Evolutionary conservation across 2,113 vertebrate species (phyloP), one percentile per base, ranked within the genome.

Genomic region (Lipotes vexillifer): DNA sequence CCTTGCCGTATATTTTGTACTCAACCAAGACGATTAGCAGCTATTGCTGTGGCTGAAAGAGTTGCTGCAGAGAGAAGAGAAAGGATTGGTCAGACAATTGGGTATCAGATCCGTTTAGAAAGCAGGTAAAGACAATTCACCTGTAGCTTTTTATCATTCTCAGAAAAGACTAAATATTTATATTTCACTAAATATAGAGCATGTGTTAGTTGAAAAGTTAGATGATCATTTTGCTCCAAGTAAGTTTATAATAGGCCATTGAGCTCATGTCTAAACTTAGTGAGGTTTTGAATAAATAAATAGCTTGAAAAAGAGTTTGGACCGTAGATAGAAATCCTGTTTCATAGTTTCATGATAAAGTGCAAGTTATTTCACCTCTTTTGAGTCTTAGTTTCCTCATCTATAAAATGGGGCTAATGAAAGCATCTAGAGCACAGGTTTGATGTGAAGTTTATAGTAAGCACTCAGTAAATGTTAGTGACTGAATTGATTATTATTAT

Each of bases 1-100:
- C 99, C 99, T 3, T 99, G 99, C 97, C 99, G 99, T 93, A 99
- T 99, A 98, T 99, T 99, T 97, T 99, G 99, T 98, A 99, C 99
- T 49, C 99, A 99, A 88, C 99, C 99, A 87, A 98, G 99, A 97
- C 99, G 99, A 36, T 98, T 99, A 95, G 99, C 99, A 23, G 99
- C 99, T 65, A 98, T 99, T 92, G 99, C 99, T 96, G 99, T 99
- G 94, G 99, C 99, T 84, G 99, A 99, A 98, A 98, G 99, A 92
- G 99, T 99, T 85, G 99, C 99, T 55, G 99, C 99, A 4, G 99
- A 99, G 98, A 99, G 99, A 97, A 99, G 99, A 93, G 99, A 99
- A 97, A 99, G 98, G 57, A 98, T 99, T 95, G 99, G 99, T 41
- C 99, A 99, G 98, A 99, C 99, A 4, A 41, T 99, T 44, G 99